Evolutionary conservation across 2,797 vertebrate species (phyloP).

Genomic region (Lateolabrax maculatus): DNA sequence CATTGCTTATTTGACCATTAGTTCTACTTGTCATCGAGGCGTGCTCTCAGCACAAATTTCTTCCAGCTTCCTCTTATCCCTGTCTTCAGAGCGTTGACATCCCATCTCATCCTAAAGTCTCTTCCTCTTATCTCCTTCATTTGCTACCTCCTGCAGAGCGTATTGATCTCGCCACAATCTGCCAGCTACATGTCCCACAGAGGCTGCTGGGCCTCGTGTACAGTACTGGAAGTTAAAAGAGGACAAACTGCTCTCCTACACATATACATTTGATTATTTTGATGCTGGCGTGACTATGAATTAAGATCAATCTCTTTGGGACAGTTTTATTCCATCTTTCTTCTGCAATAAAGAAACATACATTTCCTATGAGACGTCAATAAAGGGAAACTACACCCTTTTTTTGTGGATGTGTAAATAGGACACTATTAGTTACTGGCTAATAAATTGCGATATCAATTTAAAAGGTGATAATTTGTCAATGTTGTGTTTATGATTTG

Average conservation of each 20-base stretch:
- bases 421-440: not conserved
- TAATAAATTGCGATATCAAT: slow-evolving; percentile 2
- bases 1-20: slow-evolving; percentile 64
- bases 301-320: not conserved
- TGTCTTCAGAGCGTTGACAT: slow-evolving; percentile 30
- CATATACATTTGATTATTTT: not conserved
- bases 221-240: slow-evolving; percentile 38
- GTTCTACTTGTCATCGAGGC: slow-evolving; percentile 33
- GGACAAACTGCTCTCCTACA: slow-evolving; percentile 19
- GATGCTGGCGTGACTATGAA: slow-evolving; percentile 9
- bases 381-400: not conserved
- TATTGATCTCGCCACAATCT: slow-evolving; percentile 64
- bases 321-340: not conserved
- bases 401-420: slow-evolving; percentile 4
- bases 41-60: slow-evolving; percentile 21
- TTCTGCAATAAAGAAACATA: not conserved
- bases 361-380: not conserved
- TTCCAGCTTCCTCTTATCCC: slow-evolving; percentile 36
- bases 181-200: slow-evolving; percentile 34
- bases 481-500: not conserved
- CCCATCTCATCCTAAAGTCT: slow-evolving; percentile 56
- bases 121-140: slow-evolving; percentile 63
- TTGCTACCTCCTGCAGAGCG: slow-evolving; percentile 58
- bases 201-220: slow-evolving; percentile 27
- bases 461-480: not conserved